Evolutionary conservation across 2,888 invertebrate species (phyloP).

Genomic region (Cerastoderma edule): DNA sequence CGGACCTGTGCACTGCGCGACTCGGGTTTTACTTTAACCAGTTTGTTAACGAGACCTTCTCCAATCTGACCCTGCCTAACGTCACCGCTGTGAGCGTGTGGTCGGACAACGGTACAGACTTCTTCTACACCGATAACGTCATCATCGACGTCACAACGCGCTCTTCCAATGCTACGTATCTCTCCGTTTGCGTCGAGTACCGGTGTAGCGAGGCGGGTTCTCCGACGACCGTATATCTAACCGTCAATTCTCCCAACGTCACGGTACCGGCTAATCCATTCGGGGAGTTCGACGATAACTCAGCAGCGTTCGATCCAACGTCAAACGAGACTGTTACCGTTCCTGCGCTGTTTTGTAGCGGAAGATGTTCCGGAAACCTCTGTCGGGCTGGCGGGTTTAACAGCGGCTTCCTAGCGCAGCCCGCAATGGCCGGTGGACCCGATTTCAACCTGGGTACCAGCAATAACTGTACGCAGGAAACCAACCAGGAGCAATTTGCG

Average conservation of each 20-base stretch:
- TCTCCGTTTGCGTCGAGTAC: conserved; percentile 25
- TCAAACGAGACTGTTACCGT: neutral
- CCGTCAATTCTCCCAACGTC: conserved; percentile 10
- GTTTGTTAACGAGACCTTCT: neutral
- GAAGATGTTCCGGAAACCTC: neutral
- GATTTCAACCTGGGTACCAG: too few relatives aligned
- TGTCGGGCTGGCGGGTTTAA: neutral
- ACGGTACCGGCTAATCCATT: neutral
- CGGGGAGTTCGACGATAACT: too few relatives aligned
- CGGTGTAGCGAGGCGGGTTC: conserved; percentile 23
- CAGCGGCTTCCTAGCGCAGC: neutral
- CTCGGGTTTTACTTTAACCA: neutral
- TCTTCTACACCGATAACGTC: conserved; percentile 23
- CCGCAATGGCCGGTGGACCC: neutral
- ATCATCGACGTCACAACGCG: neutral
- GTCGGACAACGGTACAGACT: neutral
- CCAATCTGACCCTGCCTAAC: neutral
- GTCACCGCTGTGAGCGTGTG: conserved; percentile 32
- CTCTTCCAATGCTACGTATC: neutral
- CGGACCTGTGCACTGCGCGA: conserved; percentile 33
- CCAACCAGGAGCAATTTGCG: too few relatives aligned
- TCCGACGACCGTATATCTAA: conserved; percentile 19
- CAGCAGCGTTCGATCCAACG: too few relatives aligned
- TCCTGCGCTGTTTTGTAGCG: neutral
- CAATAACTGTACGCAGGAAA: too few relatives aligned